Conservation (phyloP, 2,888 invertebrate genomes). For the Bursaphelenchus okinawaensis region DNA sequence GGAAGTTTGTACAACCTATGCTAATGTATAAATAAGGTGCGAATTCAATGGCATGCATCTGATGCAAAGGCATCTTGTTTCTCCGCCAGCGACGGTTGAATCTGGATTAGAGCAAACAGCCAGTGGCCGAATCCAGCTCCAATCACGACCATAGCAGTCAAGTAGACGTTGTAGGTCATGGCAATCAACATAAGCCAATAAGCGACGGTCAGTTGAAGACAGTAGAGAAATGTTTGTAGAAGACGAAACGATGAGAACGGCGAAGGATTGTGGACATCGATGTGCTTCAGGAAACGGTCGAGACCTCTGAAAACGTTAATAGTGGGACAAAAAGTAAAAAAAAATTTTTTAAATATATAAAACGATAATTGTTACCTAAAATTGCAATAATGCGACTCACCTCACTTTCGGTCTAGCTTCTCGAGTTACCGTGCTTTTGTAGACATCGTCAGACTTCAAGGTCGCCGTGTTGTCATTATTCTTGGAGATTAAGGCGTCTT, state of each 20-base stretch:
- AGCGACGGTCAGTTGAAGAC: constrained; percentile 46
- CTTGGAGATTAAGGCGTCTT: neutral
- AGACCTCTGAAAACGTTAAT: neutral
- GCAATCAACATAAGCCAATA: constrained; percentile 55
- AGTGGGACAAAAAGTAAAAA: too few species aligned
- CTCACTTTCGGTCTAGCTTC: neutral
- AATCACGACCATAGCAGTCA: constrained; percentile 43
- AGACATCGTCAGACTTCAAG: neutral
- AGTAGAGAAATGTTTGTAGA: constrained; percentile 30
- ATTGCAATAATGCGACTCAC: neutral
- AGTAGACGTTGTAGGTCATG: constrained; percentile 54
- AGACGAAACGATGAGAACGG: constrained; percentile 15
- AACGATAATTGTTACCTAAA: too few species aligned
- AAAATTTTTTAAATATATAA: too few species aligned
- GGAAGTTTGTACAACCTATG: neutral
- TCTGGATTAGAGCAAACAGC: constrained; percentile 41
- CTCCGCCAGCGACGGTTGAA: constrained; percentile 32
- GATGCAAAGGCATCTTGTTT: constrained; percentile 39
- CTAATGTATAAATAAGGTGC: neutral
- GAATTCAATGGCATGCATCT: constrained; percentile 43
- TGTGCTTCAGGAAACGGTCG: neutral
- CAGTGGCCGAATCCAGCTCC: constrained; percentile 49
- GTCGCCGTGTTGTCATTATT: neutral
- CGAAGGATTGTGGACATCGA: constrained; percentile 9
- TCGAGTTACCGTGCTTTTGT: neutral